Base-by-base conservation (phyloP, 2,888 invertebrate genomes). In the Ectemnius cavifrons region DNA sequence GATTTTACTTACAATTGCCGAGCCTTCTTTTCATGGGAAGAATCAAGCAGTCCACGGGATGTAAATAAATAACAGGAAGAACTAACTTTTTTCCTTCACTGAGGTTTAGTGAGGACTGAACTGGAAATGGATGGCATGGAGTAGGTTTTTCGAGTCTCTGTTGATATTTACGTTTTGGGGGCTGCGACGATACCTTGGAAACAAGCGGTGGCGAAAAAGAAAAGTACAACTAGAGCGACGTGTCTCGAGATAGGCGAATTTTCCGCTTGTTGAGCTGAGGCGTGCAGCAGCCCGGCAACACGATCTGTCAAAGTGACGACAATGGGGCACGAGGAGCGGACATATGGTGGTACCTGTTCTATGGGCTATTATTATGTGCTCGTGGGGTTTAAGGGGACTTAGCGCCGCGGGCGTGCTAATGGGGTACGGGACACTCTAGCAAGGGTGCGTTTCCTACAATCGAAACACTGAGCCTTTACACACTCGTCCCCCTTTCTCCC, bases 341-440 rank as follows among this genome's bases (percentile, higher is more conserved):
- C 90, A 89, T 90, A 89, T 89, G 89, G 90, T 88, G 78, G 80
- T 90, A 90, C 90, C 90, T 89, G 89, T 89, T 89, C 84, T 82
- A 85, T 82, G 77, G 85, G 80, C 89, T 84, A 88, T 89, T 89
- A 90, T 89, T 89, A 85, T 88, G 86, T 84, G 86, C 85, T 85
- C 85, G 82, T 84, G 84, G 89, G 86, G 86, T 81, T 88, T 85
- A 86, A 87, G 84, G 82, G 87, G 82, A 85, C 86, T 87, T 86
- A 88, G 80, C 82, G 67, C 82, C 67, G 72, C 82, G 84, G 88
- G 83, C 63, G 79, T 72, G 72, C 79, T 86, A 85, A 87, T 86
- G 82, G 85, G 85, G 84, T 79, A 74, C 82, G 65, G 70, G 62
- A 69, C 66, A 74, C 73, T 75, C 8, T 72, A 72, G 67, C 20